Evolutionary conservation across 2,797 vertebrate species (phyloP), one percentile per base, ranked within the genome.

Genomic region (Eulemur albifrons): DNA sequence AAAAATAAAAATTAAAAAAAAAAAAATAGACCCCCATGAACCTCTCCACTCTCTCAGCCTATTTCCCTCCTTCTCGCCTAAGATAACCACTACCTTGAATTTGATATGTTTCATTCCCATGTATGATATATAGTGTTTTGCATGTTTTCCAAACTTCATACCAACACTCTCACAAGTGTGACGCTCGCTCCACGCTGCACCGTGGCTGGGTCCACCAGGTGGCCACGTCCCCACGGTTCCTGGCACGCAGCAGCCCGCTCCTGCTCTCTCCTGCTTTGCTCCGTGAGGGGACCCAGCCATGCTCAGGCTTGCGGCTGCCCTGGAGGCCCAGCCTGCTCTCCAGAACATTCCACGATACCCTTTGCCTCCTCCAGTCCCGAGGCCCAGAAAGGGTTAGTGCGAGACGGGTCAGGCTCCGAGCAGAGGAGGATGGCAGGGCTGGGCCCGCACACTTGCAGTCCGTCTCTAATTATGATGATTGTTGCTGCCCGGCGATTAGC

Each of bases 211-310:
- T 3, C 43, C 70, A 38, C 35, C 6, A 3, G 86, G 23, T 10
- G 63, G 35, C 8, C 32, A 4, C 0, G 0, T 14, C 72, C 43
- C 11, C 25, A 4, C 0, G 0, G 21, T 15, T 13, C 7, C 50
- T 4, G 13, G 11, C 84, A 73, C 2, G 1, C 30, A 7, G 14
- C 43, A 1, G 57, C 7, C 18, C 52, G 48, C 25, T 15, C 52
- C 35, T 6, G 5, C 35, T 10, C 54, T 45, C 15, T 40, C 23
- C 48, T 18, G 38, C 65, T 10, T 21, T 23, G 13, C 77, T 81
- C 10, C 0, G 43, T 0, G 72, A 38, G n/a, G 7, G 65, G 14
- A 25, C 63, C 17, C 57, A 17, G 14, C 2, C 38, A 45, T 45
- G 0, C 18, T 11, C 9, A 1, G 38, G 35, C 5, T n/a, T 14